These are phyloP conservation scores for Pangasius macronema DNA, from an alignment of 2,797 vertebrate species.

Conservation along the genomic window DNA sequence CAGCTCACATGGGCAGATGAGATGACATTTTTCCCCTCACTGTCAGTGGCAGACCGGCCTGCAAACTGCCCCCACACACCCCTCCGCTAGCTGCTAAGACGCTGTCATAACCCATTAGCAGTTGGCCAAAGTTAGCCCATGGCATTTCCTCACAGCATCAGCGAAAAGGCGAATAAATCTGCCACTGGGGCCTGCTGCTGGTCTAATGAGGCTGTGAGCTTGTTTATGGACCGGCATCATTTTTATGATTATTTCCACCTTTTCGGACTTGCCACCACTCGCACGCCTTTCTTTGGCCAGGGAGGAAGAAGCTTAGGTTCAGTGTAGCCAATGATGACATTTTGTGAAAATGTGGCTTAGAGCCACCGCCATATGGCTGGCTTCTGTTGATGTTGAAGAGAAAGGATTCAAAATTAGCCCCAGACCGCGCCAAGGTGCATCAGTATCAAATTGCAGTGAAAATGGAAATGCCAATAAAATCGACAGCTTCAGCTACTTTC, in stretches of 20 bases:
- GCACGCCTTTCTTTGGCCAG: slow-evolving; percentile 73
- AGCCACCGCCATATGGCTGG: slow-evolving; percentile 76
- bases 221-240: slow-evolving; percentile 90
- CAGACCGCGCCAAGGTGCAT: slow-evolving; percentile 82
- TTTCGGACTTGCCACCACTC: slow-evolving; percentile 76
- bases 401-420: slow-evolving; percentile 71
- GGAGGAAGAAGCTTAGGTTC: slow-evolving; percentile 72
- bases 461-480: slow-evolving; percentile 88
- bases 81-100: slow-evolving; percentile 90
- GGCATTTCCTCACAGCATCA: slow-evolving; percentile 92
- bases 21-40: slow-evolving; percentile 87
- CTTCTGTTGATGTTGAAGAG: slow-evolving; percentile 65
- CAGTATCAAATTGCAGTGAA: slow-evolving; percentile 82
- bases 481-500: slow-evolving; percentile 74
- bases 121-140: slow-evolving; percentile 91
- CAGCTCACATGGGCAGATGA: slow-evolving; percentile 85
- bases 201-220: slow-evolving; percentile 96
- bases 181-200: slow-evolving; percentile 87
- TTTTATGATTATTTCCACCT: slow-evolving; percentile 95
- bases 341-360: slow-evolving; percentile 79
- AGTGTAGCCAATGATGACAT: slow-evolving; percentile 76
- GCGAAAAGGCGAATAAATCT: slow-evolving; percentile 89
- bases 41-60: slow-evolving; percentile 82
- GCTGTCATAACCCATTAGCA: slow-evolving; percentile 97
- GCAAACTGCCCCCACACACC: slow-evolving; percentile 59